These are phyloP conservation scores for Poeciliopsis paucimaculata DNA, from an alignment of 2,797 vertebrate species.

Conservation along the genomic window DNA sequence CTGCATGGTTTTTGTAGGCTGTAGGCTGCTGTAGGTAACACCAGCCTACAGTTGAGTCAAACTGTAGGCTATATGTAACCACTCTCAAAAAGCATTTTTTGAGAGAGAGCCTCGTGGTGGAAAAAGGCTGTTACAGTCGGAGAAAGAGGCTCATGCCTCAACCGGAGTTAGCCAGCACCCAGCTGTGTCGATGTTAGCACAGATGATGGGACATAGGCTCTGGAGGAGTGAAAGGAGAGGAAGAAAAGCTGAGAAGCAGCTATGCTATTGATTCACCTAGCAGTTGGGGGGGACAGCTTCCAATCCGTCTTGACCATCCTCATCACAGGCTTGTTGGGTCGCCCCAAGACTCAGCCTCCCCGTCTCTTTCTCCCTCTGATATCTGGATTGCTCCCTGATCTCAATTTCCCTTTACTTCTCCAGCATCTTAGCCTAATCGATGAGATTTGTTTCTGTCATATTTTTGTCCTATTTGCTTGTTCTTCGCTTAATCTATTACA, in stretches of 20 bases:
- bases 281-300: conserved; percentile 51
- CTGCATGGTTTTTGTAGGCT: no score
- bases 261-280: conserved; percentile 61
- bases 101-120: conserved; percentile 33
- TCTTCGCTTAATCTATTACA: conserved; percentile 16
- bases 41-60: conserved; percentile 16
- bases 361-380: conserved; percentile 42
- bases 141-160: conserved; percentile 26
- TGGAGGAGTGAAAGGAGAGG: conserved; percentile 29
- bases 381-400: conserved; percentile 26
- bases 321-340: conserved; percentile 48
- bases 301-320: conserved; percentile 49
- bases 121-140: conserved; percentile 38
- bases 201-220: conserved; percentile 37
- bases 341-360: conserved; percentile 33
- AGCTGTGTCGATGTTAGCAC: conserved; percentile 46
- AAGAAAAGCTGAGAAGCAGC: conserved; percentile 36
- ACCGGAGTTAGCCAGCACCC: conserved; percentile 54
- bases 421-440: conserved; percentile 29
- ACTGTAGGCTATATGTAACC: conserved; percentile 17
- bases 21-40: no score
- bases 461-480: conserved; percentile 25
- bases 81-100: conserved; percentile 48
- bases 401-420: conserved; percentile 19
- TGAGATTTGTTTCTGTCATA: conserved; percentile 34